These are phyloP conservation scores for Oxyscelio sp. DNA, from an alignment of 2,888 invertebrate genomes.

Conservation along the genomic window DNA sequence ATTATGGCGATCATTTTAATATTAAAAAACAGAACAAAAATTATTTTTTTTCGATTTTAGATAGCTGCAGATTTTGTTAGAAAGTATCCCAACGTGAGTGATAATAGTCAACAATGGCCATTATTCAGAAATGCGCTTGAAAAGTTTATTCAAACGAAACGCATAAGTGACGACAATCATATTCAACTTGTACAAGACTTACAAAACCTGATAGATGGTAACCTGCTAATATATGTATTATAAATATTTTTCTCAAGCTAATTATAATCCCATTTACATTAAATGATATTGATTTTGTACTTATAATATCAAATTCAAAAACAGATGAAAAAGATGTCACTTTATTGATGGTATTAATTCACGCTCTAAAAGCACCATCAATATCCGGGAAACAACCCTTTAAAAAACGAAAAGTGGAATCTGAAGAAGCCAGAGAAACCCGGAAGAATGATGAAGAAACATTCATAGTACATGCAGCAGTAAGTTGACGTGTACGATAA, in stretches of 20 bases:
- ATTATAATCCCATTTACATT: too few relatives aligned
- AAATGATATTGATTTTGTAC: background rate
- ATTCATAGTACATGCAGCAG: too few relatives aligned
- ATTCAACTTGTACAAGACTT: background rate
- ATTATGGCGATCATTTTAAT: too few relatives aligned
- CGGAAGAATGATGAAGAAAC: too few relatives aligned
- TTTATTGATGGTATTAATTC: slow-evolving; percentile 7
- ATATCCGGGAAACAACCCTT: background rate
- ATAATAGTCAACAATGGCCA: background rate
- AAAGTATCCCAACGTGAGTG: background rate
- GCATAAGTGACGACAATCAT: background rate
- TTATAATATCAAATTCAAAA: background rate
- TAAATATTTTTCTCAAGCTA: too few relatives aligned
- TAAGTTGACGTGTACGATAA: too few relatives aligned
- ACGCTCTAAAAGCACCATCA: slow-evolving; percentile 21
- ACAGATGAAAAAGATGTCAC: slow-evolving; percentile 15
- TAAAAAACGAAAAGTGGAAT: slow-evolving; percentile 16
- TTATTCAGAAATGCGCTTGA: slow-evolving; percentile 22
- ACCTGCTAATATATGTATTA: too few relatives aligned
- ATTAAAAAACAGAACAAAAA: too few relatives aligned
- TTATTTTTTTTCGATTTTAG: too few relatives aligned
- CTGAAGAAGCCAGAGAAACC: too few relatives aligned
- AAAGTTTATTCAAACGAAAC: slow-evolving; percentile 24
- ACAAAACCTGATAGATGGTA: slow-evolving; percentile 18
- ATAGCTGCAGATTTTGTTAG: slow-evolving; percentile 6